phyloP scores from a whole-genome alignment of 2,797 vertebrate genomes.

The Sebastes taczanowskii region DNA sequence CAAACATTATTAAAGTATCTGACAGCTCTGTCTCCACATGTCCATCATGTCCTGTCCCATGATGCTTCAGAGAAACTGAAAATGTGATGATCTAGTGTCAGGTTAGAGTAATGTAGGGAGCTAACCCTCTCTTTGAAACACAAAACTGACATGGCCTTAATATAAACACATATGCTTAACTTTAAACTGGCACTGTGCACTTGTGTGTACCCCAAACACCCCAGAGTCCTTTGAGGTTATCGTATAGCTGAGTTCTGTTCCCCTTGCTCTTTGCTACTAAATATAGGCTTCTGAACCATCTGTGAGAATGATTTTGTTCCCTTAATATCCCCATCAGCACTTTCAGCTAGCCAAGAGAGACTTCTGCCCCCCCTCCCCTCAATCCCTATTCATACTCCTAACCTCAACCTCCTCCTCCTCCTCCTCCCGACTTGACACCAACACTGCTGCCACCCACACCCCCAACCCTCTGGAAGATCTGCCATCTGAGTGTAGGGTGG shows the following conservation, averaged over 20 bases:
- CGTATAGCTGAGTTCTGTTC: constrained; percentile 71
- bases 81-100: constrained; percentile 60
- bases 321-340: constrained; percentile 92
- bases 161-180: constrained; percentile 30
- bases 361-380: constrained; percentile 48
- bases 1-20: not conserved
- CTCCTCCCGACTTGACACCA: constrained; percentile 63
- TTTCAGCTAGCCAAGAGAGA: constrained; percentile 86
- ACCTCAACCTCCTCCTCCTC: constrained; percentile 51
- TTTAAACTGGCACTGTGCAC: constrained; percentile 27
- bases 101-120: constrained; percentile 20
- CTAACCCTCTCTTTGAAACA: constrained; percentile 39
- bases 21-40: constrained; percentile 7
- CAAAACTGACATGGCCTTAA: constrained; percentile 19
- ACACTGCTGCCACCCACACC: constrained; percentile 62
- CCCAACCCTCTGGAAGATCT: constrained; percentile 73
- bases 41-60: not conserved
- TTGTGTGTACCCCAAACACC: constrained; percentile 65
- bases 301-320: constrained; percentile 88
- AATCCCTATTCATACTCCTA: constrained; percentile 66
- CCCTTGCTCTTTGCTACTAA: constrained; percentile 80
- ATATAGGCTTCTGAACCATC: constrained; percentile 91
- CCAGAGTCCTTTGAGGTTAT: constrained; percentile 70
- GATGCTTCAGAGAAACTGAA: constrained; percentile 33
- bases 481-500: constrained; percentile 73